A percentile compares a stretch with the other conserved stretches of the same genome.
Conservation (phyloP, 2,888 invertebrate species). For the Diarsia dahlii region DNA sequence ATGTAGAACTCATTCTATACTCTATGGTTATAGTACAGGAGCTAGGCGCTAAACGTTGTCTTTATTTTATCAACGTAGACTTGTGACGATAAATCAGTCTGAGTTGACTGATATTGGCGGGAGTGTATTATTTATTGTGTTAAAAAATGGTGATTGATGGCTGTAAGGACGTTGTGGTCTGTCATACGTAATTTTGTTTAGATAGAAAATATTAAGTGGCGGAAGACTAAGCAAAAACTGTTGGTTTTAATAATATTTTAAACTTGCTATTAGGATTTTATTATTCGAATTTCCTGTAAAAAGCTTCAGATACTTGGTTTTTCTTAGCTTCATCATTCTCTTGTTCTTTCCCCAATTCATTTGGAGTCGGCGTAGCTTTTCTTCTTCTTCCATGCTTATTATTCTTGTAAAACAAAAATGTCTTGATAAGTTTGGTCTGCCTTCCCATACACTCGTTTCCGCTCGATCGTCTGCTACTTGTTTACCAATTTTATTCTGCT, state of each 20-base stretch:
- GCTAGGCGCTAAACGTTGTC: slow-evolving; percentile 13
- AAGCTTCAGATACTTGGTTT: neutral
- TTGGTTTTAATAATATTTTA: neutral
- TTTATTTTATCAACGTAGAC: slow-evolving; percentile 24
- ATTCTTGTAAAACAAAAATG: neutral
- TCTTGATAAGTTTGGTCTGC: too few relatives aligned
- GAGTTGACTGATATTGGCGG: slow-evolving; percentile 10
- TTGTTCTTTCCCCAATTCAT: too few relatives aligned
- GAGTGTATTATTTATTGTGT: slow-evolving; percentile 12
- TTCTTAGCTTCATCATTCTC: too few relatives aligned
- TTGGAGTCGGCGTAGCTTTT: too few relatives aligned
- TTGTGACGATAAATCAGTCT: slow-evolving; percentile 37
- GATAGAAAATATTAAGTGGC: neutral
- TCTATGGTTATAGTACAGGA: slow-evolving; percentile 58
- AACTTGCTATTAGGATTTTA: neutral
- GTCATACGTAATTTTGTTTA: slow-evolving; percentile 15
- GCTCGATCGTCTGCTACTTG: neutral
- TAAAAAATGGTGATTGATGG: slow-evolving; percentile 29
- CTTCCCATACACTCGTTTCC: too few relatives aligned
- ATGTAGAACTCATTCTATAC: slow-evolving; percentile 72
- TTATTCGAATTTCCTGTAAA: neutral
- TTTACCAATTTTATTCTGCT: neutral
- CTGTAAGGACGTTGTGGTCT: neutral
- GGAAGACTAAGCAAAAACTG: neutral
- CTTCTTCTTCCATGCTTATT: too few relatives aligned